phyloP scores from a whole-genome alignment of 2,113 vertebrate species.

The Mixornis gularis region DNA sequence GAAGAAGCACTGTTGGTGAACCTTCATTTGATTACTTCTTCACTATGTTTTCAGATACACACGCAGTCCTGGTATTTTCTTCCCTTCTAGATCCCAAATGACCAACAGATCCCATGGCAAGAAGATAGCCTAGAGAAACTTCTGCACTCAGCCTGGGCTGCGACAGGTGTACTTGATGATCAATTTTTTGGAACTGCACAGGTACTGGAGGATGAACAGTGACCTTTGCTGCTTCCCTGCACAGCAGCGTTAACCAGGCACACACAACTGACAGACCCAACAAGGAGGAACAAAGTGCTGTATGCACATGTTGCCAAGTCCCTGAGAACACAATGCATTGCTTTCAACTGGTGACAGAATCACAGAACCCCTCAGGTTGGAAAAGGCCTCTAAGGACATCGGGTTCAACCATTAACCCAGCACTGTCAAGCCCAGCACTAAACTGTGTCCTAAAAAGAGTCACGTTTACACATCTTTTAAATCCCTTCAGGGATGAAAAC shows the following conservation, averaged over 20 bases:
- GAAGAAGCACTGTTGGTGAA: fast-evolving
- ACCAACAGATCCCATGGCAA: not conserved
- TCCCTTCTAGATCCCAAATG: not conserved
- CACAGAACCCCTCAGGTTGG: too few species aligned
- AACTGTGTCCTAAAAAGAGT: fast-evolving
- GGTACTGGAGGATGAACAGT: not conserved
- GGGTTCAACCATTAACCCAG: not conserved
- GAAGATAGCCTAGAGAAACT: not conserved
- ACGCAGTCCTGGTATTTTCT: fast-evolving
- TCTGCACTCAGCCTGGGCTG: not conserved
- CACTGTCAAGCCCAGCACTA: not conserved
- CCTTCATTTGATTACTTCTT: not conserved
- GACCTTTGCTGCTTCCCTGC: not conserved
- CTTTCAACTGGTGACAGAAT: not conserved
- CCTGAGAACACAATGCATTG: not conserved
- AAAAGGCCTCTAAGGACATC: not conserved
- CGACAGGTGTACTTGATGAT: not conserved
- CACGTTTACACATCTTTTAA: not conserved
- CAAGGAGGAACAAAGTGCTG: not conserved
- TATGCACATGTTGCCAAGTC: not conserved
- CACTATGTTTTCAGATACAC: fast-evolving
- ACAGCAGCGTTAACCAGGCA: not conserved
- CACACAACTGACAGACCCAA: not conserved
- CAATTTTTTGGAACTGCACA: not conserved
- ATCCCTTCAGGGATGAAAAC: not conserved